phyloP scores from a whole-genome alignment of 2,888 invertebrate genomes.

The Cosmorhoe ocellata region DNA sequence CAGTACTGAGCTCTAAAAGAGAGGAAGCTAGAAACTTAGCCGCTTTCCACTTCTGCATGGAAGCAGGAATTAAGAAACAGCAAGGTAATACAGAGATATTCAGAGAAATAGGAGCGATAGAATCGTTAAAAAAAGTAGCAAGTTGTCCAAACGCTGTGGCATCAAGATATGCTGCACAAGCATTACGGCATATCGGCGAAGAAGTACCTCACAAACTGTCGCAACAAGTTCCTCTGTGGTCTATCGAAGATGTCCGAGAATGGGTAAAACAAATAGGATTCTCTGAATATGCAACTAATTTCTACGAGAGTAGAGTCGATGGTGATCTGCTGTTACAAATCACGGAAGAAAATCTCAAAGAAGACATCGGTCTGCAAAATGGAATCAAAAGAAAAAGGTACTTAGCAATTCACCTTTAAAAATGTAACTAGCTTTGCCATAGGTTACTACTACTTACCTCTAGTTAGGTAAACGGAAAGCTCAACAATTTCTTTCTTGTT shows the following conservation, averaged over 20 bases:
- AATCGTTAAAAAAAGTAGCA: slow-evolving; percentile 96
- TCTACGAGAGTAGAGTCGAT: slow-evolving; percentile 96
- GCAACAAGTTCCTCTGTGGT: slow-evolving; percentile 99
- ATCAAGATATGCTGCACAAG: slow-evolving; percentile 97
- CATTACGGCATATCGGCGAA: slow-evolving; percentile 95
- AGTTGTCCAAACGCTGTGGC: slow-evolving; percentile 99
- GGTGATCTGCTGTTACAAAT: slow-evolving; percentile 97
- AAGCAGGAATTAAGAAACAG: slow-evolving; percentile 97
- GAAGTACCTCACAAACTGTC: slow-evolving; percentile 98
- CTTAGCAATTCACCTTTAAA: background rate
- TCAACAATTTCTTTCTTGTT: slow-evolving; percentile 33
- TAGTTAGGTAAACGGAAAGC: background rate
- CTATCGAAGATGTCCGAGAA: slow-evolving; percentile 96
- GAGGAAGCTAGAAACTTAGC: slow-evolving; percentile 98
- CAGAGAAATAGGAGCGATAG: slow-evolving; percentile 96
- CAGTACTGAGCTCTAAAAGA: slow-evolving; percentile 95
- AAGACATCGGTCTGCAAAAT: slow-evolving; percentile 96
- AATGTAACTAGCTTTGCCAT: background rate
- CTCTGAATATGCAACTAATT: slow-evolving; percentile 90
- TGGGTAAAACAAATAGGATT: slow-evolving; percentile 99
- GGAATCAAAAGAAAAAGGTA: slow-evolving; percentile 95
- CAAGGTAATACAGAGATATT: slow-evolving; percentile 96
- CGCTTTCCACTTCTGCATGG: slow-evolving; percentile 99
- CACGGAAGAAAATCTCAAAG: slow-evolving; percentile 94
- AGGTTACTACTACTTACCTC: no score